Percentiles rank a stretch among this genome's conserved stretches.
Conservation (phyloP, 2,888 invertebrate genomes). For the Erynnis tages region DNA sequence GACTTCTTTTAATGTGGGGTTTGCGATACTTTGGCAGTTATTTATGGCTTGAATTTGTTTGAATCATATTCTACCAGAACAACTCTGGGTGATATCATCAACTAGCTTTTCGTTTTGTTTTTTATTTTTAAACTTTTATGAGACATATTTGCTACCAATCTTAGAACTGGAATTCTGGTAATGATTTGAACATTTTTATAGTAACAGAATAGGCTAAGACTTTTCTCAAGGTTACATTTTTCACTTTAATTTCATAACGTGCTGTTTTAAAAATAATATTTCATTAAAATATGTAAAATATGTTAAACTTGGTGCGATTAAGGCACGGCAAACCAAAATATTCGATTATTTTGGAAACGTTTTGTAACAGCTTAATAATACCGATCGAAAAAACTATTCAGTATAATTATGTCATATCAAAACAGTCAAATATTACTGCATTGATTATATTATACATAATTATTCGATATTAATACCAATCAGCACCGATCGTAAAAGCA, state of each 20-base stretch:
- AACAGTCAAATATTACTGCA: conserved; percentile 17
- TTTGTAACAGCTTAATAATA: conserved; percentile 5
- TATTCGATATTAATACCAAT: conserved; percentile 26
- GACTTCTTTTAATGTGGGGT: conserved; percentile 10
- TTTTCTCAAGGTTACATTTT: no score
- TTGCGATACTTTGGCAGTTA: background rate
- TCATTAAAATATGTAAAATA: no score
- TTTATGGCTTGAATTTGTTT: background rate
- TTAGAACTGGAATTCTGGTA: background rate
- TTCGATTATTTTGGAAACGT: background rate
- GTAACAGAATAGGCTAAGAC: background rate
- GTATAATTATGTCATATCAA: conserved; percentile 21
- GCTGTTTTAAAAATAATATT: no score
- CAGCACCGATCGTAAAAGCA: conserved; percentile 21
- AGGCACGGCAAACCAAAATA: conserved; percentile 3
- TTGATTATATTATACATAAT: conserved; percentile 25
- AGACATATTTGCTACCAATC: no score
- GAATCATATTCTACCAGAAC: conserved; percentile 4
- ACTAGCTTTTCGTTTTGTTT: background rate
- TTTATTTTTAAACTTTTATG: no score
- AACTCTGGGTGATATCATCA: background rate
- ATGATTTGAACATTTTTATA: background rate
- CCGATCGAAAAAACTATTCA: background rate
- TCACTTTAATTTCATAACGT: no score
- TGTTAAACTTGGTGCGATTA: background rate